Base-by-base conservation (phyloP, 2,797 vertebrate genomes). In the Anas georgica region DNA sequence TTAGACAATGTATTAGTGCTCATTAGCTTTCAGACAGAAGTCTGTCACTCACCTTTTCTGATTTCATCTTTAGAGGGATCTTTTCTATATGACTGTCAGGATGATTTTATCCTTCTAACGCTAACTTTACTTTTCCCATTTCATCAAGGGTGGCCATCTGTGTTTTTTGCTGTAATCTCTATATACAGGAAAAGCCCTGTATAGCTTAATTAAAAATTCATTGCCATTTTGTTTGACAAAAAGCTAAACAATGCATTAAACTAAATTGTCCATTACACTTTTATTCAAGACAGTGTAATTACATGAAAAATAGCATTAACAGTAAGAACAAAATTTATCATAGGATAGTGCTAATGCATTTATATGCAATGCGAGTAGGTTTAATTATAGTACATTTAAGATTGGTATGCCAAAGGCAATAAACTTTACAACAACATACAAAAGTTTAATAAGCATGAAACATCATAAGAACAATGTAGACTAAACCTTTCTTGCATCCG, bases 391-490 rank as follows among this genome's bases (percentile, higher is more conserved):
- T 93, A 75, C 89, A 59, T 91, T 97, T 97, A 93, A 93, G 95
- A 94, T 70, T 68, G 70, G 45, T 95, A 87, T 92, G 95, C 96
- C 91, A 78, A 94, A 59, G 92, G 88, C 96, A 96, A 76, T 98
- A 96, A 97, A 97, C 90, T 97, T 97, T 95, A 96, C 90, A 97
- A 75, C 96, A 94, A 81, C 89, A 83, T 92, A 80, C 3, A 4
- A 83, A 97, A 95, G 93, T 97, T 97, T 97, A 98, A 96, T 97
- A 97, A 97, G 95, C 89, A 84, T 95, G 92, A 97, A 97, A 94
- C 91, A 91, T 91, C 90, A 37, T 96, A 96, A 97, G 90, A 91
- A 96, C 95, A 98, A 84, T 90, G 92, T 91, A 97, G 73, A 96
- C 94, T 94, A 96, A 97, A 97, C 80, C 93, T 95, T 97, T 95